Conservation (phyloP, 2,113 vertebrate species). For the Hylia prasina region DNA sequence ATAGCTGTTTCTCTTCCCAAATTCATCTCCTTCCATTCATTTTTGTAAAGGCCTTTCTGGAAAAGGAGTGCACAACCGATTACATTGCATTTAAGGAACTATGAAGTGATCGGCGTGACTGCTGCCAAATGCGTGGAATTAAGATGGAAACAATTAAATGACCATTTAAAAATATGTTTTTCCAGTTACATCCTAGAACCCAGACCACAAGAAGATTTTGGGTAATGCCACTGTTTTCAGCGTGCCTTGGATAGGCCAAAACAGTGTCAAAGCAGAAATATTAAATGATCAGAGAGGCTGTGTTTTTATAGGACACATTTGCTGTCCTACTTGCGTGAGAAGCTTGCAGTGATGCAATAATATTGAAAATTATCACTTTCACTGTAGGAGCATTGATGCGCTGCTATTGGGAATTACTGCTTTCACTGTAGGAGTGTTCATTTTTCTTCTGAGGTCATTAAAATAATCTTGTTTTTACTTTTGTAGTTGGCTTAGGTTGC, state of each 20-base stretch:
- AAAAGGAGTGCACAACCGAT: background rate
- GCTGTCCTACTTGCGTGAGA: background rate
- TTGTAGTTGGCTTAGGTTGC: background rate
- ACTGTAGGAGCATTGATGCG: background rate
- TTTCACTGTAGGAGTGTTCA: background rate
- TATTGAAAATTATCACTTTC: background rate
- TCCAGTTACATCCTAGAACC: background rate
- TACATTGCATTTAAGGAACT: background rate
- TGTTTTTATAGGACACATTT: background rate
- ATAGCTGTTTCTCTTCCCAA: background rate
- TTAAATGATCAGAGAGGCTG: background rate
- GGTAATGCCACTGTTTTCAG: background rate
- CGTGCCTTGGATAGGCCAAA: background rate
- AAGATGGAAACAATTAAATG: background rate
- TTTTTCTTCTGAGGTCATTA: background rate
- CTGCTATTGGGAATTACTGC: background rate
- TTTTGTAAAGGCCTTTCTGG: background rate
- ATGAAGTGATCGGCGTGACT: background rate
- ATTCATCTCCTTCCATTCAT: background rate
- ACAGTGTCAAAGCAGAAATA: background rate
- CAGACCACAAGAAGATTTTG: background rate
- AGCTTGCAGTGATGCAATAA: background rate
- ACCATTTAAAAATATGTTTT: background rate
- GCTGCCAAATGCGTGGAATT: background rate
- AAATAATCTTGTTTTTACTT: slow-evolving; percentile 13